Evolutionary conservation across 2,113 vertebrate species (phyloP).

Genomic region (Monopterus albus): DNA sequence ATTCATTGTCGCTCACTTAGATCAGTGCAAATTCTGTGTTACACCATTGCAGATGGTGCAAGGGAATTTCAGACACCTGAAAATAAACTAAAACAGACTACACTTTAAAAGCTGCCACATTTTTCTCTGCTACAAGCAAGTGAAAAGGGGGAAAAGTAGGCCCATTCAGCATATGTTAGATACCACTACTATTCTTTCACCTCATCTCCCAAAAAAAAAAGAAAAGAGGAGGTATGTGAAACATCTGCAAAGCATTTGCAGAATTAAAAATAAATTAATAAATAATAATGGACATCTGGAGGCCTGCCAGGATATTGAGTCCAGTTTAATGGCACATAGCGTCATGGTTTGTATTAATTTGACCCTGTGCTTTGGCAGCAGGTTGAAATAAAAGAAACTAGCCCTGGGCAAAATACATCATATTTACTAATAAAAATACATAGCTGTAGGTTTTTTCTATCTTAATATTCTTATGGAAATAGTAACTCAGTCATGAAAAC

Average conservation of each 20-base stretch:
- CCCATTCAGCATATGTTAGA: slow-evolving; percentile 55
- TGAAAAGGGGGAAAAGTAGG: slow-evolving; percentile 1
- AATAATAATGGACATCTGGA: slow-evolving; percentile 78
- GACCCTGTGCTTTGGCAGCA: slow-evolving; percentile 69
- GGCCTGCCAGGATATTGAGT: slow-evolving; percentile 74
- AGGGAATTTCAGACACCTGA: slow-evolving; percentile 69
- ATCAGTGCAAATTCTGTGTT: slow-evolving; percentile 46
- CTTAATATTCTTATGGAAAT: slow-evolving; percentile 62
- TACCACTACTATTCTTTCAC: slow-evolving; percentile 56
- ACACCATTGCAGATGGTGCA: slow-evolving; percentile 42
- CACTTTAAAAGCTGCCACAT: slow-evolving; percentile 46
- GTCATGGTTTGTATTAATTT: slow-evolving; percentile 80
- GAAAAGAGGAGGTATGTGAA: slow-evolving; percentile 62
- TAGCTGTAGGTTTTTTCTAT: slow-evolving; percentile 36
- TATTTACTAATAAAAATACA: slow-evolving; percentile 78
- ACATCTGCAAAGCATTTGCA: slow-evolving; percentile 84
- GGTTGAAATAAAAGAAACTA: slow-evolving; percentile 70
- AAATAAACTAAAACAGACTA: slow-evolving; percentile 77
- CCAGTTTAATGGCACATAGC: slow-evolving; percentile 79
- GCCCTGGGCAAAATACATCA: slow-evolving; percentile 68
- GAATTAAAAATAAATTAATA: slow-evolving; percentile 83
- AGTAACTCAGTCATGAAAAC: slow-evolving; percentile 51
- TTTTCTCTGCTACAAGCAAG: slow-evolving; percentile 42
- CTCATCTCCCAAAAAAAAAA: slow-evolving; percentile 55
- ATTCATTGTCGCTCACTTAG: slow-evolving; percentile 36